Evolutionary conservation across 2,113 vertebrate species (phyloP).

Genomic region (Isurus oxyrinchus): DNA sequence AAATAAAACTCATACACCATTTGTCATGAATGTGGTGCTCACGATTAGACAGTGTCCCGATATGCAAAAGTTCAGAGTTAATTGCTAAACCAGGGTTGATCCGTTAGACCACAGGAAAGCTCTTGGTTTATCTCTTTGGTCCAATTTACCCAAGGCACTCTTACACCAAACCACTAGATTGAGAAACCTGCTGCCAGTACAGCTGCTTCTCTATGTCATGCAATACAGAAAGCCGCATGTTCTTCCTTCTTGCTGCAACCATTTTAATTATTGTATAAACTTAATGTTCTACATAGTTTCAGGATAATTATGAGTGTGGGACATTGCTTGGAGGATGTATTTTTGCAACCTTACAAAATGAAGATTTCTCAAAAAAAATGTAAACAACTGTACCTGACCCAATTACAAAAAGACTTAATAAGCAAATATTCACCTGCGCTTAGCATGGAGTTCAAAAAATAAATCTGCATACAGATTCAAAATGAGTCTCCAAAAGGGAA

Average conservation of each 20-base stretch:
- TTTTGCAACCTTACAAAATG: neutral
- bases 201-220: neutral
- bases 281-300: neutral
- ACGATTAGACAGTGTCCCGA: neutral
- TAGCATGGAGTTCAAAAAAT: neutral
- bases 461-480: neutral
- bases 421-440: neutral
- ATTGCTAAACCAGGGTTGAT: neutral
- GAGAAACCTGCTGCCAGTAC: neutral
- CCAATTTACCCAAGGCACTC: neutral
- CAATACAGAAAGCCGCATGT: neutral
- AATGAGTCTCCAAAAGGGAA: neutral
- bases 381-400: neutral
- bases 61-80: neutral
- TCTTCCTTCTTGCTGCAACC: neutral
- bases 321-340: neutral
- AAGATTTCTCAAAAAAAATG: neutral
- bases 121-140: neutral
- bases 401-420: neutral
- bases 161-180: neutral
- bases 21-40: neutral
- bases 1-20: neutral
- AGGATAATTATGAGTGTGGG: neutral
- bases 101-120: neutral
- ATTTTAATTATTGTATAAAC: neutral